A percentile compares a stretch with the other conserved stretches of the same genome.
Conservation (phyloP, 2,888 invertebrate genomes). For the Pomacea canaliculata region DNA sequence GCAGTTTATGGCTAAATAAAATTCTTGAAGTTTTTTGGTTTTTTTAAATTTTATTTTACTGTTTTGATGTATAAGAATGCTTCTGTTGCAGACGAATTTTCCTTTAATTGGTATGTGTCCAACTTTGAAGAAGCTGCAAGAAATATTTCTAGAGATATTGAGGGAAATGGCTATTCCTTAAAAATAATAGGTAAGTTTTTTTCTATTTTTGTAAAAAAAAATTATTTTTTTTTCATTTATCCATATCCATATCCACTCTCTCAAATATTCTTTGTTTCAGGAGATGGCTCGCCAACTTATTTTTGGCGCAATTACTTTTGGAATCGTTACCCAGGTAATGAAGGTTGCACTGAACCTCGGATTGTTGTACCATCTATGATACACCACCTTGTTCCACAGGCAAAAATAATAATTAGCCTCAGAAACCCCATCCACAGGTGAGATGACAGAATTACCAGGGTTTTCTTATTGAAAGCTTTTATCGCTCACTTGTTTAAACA, state of each 20-base stretch:
- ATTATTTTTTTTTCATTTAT: too few relatives aligned
- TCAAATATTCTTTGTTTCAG: neutral
- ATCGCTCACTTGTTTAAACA: too few relatives aligned
- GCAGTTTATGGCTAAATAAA: too few relatives aligned
- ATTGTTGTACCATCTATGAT: conserved; percentile 13
- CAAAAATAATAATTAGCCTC: conserved; percentile 25
- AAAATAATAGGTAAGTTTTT: conserved; percentile 6
- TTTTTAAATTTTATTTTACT: neutral
- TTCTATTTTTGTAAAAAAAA: neutral
- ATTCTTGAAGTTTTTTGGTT: too few relatives aligned
- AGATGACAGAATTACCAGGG: neutral
- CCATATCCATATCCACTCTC: too few relatives aligned
- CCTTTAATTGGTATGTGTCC: conserved; percentile 16
- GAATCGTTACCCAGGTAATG: conserved; percentile 25
- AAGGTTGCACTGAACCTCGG: conserved; percentile 26
- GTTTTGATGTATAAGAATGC: neutral
- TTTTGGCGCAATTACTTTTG: conserved; percentile 29
- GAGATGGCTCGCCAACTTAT: conserved; percentile 28
- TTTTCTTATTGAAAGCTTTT: too few relatives aligned
- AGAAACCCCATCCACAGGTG: conserved; percentile 26
- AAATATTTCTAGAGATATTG: conserved; percentile 16
- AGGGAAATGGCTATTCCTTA: neutral
- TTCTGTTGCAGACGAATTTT: conserved; percentile 15
- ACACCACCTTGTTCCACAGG: conserved; percentile 18
- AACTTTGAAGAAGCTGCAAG: conserved; percentile 12